Conservation (phyloP, 2,888 invertebrate species). For the Oegoconia quadripuncta region DNA sequence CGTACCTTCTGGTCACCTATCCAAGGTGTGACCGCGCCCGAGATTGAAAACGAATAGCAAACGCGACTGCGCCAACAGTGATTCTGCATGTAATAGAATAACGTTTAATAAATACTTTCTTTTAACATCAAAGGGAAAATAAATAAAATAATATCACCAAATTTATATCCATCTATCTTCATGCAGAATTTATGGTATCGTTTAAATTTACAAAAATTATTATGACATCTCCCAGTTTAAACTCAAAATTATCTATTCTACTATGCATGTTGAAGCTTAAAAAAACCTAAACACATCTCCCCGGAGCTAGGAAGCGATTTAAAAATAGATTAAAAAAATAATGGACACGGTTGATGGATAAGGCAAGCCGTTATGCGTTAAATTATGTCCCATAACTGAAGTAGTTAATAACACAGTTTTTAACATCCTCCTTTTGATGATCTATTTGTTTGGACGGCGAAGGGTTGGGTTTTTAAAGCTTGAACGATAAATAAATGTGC, state of each 20-base stretch:
- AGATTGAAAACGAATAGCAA: too few species aligned
- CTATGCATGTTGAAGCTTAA: too few species aligned
- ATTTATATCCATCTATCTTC: too few species aligned
- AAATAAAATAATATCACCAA: too few species aligned
- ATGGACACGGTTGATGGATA: slow-evolving; percentile 26
- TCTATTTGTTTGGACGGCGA: slow-evolving; percentile 19
- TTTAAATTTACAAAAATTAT: too few species aligned
- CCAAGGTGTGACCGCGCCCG: too few species aligned
- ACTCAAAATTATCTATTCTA: slow-evolving; percentile 1
- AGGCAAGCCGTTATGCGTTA: slow-evolving; percentile 27
- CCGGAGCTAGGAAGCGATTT: slow-evolving; percentile 21
- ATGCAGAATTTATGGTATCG: background rate
- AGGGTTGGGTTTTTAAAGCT: background rate
- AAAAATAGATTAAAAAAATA: slow-evolving; percentile 31
- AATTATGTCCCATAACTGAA: slow-evolving; percentile 27
- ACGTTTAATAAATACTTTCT: too few species aligned
- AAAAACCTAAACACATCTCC: slow-evolving; percentile 10
- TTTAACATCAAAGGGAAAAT: too few species aligned
- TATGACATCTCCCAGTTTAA: background rate
- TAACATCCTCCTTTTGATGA: slow-evolving; percentile 16
- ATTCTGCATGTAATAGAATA: too few species aligned
- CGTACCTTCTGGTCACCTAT: too few species aligned
- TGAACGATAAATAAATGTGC: slow-evolving; percentile 2
- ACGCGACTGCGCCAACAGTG: too few species aligned
- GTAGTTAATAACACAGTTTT: slow-evolving; percentile 14